A percentile compares a stretch with the other conserved stretches of the same genome.
phyloP scores from a whole-genome alignment of 2,113 vertebrate species.

The Gnathonemus longibarbis region DNA sequence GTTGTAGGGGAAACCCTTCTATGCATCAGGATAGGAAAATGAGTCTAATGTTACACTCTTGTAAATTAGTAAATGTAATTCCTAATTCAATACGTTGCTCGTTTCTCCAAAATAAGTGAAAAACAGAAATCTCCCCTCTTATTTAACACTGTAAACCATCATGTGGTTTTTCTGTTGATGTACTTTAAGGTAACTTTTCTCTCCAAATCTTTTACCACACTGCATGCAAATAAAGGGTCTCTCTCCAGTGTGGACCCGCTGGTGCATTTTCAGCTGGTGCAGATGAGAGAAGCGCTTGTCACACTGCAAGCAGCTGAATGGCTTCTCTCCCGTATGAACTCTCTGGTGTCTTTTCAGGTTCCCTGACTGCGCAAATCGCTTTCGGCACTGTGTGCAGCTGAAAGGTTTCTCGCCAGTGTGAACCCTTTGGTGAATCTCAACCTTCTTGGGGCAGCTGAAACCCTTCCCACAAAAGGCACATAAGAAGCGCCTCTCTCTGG shows the following conservation, averaged over 20 bases:
- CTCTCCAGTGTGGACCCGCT: slow-evolving; percentile 28
- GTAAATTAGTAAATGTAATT: neutral
- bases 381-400: slow-evolving; percentile 21
- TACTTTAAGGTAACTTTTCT: slow-evolving; percentile 21
- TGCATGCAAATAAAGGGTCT: slow-evolving; percentile 30
- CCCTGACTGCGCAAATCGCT: slow-evolving; percentile 22
- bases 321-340: slow-evolving; percentile 22
- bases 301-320: slow-evolving; percentile 19
- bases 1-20: neutral
- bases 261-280: slow-evolving; percentile 22
- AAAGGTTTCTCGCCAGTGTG: slow-evolving; percentile 21
- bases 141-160: neutral
- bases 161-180: slow-evolving; percentile 24
- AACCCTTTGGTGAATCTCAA: slow-evolving; percentile 23
- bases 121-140: neutral
- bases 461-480: slow-evolving; percentile 18
- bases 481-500: slow-evolving; percentile 12
- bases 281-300: slow-evolving; percentile 22
- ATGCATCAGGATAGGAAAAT: neutral
- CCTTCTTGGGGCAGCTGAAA: slow-evolving; percentile 21
- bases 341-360: slow-evolving; percentile 22
- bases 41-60: neutral
- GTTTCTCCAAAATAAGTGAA: neutral
- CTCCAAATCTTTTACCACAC: slow-evolving; percentile 30
- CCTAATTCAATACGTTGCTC: neutral